phyloP scores from a whole-genome alignment of 2,113 vertebrate genomes.

The Trematocara nigrifrons region DNA sequence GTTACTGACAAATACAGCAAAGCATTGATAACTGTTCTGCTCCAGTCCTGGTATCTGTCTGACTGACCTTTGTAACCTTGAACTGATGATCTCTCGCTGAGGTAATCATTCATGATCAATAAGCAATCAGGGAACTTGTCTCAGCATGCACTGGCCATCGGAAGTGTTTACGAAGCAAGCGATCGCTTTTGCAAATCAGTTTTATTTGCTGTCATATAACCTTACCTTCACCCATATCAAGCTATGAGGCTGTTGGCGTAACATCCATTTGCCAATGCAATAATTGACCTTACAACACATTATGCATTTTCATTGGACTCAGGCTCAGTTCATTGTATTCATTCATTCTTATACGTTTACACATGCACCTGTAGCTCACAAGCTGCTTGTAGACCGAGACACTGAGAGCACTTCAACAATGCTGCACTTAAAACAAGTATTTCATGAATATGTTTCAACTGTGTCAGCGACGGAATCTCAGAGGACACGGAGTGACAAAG shows the following conservation, averaged over 20 bases:
- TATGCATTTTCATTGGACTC: slow-evolving; percentile 18
- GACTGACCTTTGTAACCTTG: slow-evolving; percentile 52
- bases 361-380: not conserved
- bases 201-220: slow-evolving; percentile 65
- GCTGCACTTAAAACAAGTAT: not conserved
- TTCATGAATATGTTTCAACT: slow-evolving; percentile 27
- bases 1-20: not conserved
- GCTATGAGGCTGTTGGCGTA: not conserved
- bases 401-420: not conserved
- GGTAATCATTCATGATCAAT: slow-evolving; percentile 69
- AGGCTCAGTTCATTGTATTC: slow-evolving; percentile 11
- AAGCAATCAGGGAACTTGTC: slow-evolving; percentile 69
- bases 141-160: slow-evolving; percentile 34
- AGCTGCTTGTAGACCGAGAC: not conserved
- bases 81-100: slow-evolving; percentile 33
- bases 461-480: slow-evolving; percentile 28
- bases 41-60: not conserved
- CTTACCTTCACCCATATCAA: slow-evolving; percentile 46
- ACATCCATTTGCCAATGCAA: slow-evolving; percentile 26
- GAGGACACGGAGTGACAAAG: slow-evolving; percentile 28
- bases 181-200: slow-evolving; percentile 68
- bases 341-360: slow-evolving; percentile 34
- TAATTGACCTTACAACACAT: slow-evolving; percentile 48
- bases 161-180: slow-evolving; percentile 69
- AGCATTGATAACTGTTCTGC: slow-evolving; percentile 7